Conservation (phyloP, 2,113 vertebrate genomes). For the Eurystomus gularis region DNA sequence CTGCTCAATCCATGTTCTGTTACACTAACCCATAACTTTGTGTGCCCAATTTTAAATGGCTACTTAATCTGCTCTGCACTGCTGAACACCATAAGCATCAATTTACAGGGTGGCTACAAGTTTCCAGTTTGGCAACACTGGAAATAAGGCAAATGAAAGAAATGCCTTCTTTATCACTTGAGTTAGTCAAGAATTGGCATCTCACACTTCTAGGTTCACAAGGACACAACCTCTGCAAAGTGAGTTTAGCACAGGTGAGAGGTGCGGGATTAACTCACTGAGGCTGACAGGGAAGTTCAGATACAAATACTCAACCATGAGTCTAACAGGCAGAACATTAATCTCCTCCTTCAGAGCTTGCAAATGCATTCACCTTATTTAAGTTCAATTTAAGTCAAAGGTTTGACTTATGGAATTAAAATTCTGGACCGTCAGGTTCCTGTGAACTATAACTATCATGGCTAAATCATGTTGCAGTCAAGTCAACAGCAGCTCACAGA, state of each 20-base stretch:
- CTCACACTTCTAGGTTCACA: not conserved
- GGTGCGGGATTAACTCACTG: not conserved
- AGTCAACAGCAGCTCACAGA: not conserved
- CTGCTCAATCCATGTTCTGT: not conserved
- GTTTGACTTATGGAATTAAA: not conserved
- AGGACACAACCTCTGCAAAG: not conserved
- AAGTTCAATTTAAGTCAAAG: not conserved
- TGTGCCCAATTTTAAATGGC: not conserved
- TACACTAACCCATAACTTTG: not conserved
- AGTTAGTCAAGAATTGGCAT: not conserved
- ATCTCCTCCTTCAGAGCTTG: not conserved
- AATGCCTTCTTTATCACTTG: not conserved
- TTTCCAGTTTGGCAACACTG: not conserved
- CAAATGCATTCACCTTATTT: not conserved
- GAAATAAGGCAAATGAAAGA: slow-evolving; percentile 11
- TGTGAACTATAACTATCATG: not conserved
- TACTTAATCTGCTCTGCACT: not conserved
- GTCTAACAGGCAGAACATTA: not conserved
- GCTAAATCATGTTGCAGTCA: not conserved
- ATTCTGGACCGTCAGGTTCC: not conserved
- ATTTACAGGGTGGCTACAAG: not conserved
- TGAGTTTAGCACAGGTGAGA: slow-evolving; percentile 13
- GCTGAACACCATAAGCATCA: not conserved
- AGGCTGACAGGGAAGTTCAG: not conserved
- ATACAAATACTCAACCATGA: not conserved